phyloP scores from a whole-genome alignment of 2,888 invertebrate species.

The Schizotus pectinicornis region DNA sequence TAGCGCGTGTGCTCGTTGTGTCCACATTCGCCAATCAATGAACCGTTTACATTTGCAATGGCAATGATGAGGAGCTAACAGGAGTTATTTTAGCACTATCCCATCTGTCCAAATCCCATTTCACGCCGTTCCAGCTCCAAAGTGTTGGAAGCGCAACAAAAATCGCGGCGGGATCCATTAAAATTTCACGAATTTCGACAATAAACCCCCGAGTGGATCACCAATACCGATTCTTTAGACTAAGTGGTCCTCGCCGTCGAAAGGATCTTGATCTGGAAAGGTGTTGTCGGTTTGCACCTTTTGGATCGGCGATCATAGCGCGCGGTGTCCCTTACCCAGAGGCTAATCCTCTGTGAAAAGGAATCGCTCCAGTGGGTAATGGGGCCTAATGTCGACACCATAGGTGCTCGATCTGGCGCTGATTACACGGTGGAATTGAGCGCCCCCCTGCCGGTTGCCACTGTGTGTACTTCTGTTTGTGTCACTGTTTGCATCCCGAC shows the following conservation, averaged over 20 bases:
- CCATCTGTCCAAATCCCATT: slow-evolving; percentile 37
- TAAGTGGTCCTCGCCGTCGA: background rate
- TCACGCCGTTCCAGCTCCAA: slow-evolving; percentile 20
- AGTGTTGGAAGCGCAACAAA: slow-evolving; percentile 1
- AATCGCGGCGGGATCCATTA: slow-evolving; percentile 10
- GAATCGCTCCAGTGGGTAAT: slow-evolving; percentile 51
- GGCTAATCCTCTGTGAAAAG: slow-evolving; percentile 31
- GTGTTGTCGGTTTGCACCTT: slow-evolving; percentile 39
- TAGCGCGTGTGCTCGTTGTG: slow-evolving; percentile 15
- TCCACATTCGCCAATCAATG: slow-evolving; percentile 22
- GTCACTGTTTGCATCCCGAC: slow-evolving; percentile 23
- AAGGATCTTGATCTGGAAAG: slow-evolving; percentile 29
- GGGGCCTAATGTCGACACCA: slow-evolving; percentile 53
- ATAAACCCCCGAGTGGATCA: too few relatives aligned
- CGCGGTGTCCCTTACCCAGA: slow-evolving; percentile 8
- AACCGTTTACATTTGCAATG: slow-evolving; percentile 15
- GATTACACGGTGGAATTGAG: slow-evolving; percentile 34
- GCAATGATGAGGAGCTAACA: background rate
- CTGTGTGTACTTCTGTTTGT: slow-evolving; percentile 28
- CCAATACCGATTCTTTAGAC: too few relatives aligned
- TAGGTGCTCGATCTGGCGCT: slow-evolving; percentile 39
- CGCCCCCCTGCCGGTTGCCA: slow-evolving; percentile 29
- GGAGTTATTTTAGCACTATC: slow-evolving; percentile 20
- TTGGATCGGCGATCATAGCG: slow-evolving; percentile 23
- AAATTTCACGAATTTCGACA: slow-evolving; percentile 1